Conservation (phyloP, 2,888 invertebrate species). For the Acleris holmiana region DNA sequence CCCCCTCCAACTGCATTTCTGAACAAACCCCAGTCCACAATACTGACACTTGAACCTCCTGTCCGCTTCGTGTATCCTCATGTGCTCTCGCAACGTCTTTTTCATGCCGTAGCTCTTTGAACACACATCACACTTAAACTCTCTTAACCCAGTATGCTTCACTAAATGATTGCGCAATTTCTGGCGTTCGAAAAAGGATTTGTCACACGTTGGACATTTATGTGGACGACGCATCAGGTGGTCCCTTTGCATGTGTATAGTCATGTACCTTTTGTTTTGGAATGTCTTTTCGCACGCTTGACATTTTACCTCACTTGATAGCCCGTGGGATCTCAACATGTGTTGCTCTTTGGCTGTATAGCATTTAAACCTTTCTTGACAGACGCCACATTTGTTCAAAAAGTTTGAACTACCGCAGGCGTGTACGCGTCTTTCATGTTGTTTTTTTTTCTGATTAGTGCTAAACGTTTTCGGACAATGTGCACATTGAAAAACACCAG, state of each 20-base stretch:
- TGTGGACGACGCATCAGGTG: conserved; percentile 31
- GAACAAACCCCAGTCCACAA: conserved; percentile 55
- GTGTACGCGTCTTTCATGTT: conserved; percentile 71
- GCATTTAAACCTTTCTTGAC: conserved; percentile 45
- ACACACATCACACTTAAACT: conserved; percentile 58
- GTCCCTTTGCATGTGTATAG: conserved; percentile 51
- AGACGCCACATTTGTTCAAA: conserved; percentile 59
- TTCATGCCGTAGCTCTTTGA: conserved; percentile 46
- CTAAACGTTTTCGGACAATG: conserved; percentile 73
- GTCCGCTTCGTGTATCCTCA: conserved; percentile 36
- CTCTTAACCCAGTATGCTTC: conserved; percentile 56
- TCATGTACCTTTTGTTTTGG: conserved; percentile 54
- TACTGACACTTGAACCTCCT: conserved; percentile 54
- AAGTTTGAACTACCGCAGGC: conserved; percentile 45
- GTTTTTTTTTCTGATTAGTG: conserved; percentile 66
- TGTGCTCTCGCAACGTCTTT: conserved; percentile 39
- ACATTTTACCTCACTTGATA: conserved; percentile 22
- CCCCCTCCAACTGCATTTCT: conserved; percentile 46
- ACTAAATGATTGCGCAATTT: conserved; percentile 61
- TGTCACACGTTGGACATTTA: conserved; percentile 48
- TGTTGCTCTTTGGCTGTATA: conserved; percentile 50
- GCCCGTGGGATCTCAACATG: conserved; percentile 45
- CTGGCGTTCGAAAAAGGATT: conserved; percentile 57
- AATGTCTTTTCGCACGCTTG: conserved; percentile 52
- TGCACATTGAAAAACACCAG: conserved; percentile 51